A percentile compares a stretch with the other conserved stretches of the same genome.
phyloP scores from a whole-genome alignment of 1,140 invertebrate genomes.

The Drosophila aff. region DNA sequence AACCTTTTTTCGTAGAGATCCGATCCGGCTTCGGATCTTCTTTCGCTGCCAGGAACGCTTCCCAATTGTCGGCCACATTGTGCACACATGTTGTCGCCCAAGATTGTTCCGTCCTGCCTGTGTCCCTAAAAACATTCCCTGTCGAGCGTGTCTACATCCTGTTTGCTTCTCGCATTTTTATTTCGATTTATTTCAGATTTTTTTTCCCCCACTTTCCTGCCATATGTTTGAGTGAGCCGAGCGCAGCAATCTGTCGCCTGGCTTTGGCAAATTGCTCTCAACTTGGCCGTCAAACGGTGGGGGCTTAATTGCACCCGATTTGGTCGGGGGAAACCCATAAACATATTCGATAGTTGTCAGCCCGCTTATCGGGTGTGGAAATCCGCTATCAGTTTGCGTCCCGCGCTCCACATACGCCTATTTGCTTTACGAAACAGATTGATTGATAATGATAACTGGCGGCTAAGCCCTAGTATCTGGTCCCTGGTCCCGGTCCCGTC shows the following conservation, averaged over 20 bases:
- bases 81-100: slow-evolving; percentile 72
- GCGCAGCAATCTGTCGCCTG: slow-evolving; percentile 38
- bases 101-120: slow-evolving; percentile 23
- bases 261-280: slow-evolving; percentile 64
- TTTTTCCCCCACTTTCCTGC: slow-evolving; percentile 48
- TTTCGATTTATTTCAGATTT: slow-evolving; percentile 42
- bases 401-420: slow-evolving; percentile 39
- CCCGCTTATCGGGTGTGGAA: slow-evolving; percentile 63
- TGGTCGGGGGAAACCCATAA: slow-evolving; percentile 9
- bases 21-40: slow-evolving; percentile 25
- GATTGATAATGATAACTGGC: slow-evolving; percentile 75
- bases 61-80: slow-evolving; percentile 63
- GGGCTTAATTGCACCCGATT: slow-evolving; percentile 44
- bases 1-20: slow-evolving; percentile 29
- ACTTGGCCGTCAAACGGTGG: slow-evolving; percentile 65
- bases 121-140: slow-evolving; percentile 31
- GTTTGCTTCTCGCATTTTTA: slow-evolving; percentile 68
- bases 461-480: slow-evolving; percentile 51
- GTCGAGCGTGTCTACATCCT: slow-evolving; percentile 72
- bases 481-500: slow-evolving; percentile 24
- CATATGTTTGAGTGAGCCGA: slow-evolving; percentile 46
- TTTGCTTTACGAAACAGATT: slow-evolving; percentile 65
- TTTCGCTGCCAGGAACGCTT: slow-evolving; percentile 16
- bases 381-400: slow-evolving; percentile 56
- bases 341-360: slow-evolving; percentile 58